Conservation (phyloP, 2,113 vertebrate species). For the Prolemur simus region DNA sequence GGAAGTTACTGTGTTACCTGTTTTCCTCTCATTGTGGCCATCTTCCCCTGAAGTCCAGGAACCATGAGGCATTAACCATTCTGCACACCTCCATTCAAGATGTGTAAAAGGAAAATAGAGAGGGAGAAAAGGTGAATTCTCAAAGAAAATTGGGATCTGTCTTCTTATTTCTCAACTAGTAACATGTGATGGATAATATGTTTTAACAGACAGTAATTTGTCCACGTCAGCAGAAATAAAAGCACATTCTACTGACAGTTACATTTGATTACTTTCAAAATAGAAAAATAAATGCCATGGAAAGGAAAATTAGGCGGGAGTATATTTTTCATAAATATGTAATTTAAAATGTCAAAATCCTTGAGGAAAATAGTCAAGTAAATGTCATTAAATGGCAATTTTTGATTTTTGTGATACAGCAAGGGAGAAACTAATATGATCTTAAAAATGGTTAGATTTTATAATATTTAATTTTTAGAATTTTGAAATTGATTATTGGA, state of each 20-base stretch:
- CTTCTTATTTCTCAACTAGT: not conserved
- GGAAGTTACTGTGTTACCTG: not conserved
- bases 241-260: not conserved
- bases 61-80: not conserved
- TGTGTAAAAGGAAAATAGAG: not conserved
- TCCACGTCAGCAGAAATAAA: slow-evolving; percentile 27
- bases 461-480: not conserved
- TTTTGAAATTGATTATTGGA: not conserved
- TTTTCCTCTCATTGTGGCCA: not conserved
- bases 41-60: not conserved
- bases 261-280: not conserved
- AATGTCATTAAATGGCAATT: not conserved
- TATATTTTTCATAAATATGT: not conserved
- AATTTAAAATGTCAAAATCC: slow-evolving; percentile 25
- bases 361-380: not conserved
- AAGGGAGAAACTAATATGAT: not conserved
- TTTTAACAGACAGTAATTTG: not conserved
- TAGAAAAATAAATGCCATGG: not conserved
- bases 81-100: not conserved
- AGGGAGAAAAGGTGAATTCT: not conserved
- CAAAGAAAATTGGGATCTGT: not conserved
- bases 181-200: not conserved
- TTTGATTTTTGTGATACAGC: not conserved
- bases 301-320: not conserved
- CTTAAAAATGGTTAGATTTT: not conserved